Conservation (phyloP, 2,797 vertebrate genomes). For the Malurus leucopterus region DNA sequence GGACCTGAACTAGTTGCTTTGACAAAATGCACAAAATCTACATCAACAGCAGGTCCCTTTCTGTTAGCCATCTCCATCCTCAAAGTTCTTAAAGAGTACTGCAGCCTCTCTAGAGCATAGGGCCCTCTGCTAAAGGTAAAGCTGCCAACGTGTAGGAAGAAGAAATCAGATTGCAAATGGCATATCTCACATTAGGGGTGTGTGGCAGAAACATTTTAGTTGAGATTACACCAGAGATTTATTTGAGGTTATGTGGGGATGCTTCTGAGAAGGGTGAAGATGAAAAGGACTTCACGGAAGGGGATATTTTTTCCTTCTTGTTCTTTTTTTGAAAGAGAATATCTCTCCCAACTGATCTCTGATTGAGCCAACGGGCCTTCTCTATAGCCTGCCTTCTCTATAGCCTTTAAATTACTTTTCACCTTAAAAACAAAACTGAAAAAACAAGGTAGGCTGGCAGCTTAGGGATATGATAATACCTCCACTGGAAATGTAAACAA, state of each 20-base stretch:
- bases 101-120: not conserved
- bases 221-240: not conserved
- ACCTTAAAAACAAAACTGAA: not conserved
- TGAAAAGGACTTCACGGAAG: not conserved
- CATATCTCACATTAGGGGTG: rapidly evolving
- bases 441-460: conserved; percentile 1
- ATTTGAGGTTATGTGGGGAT: rapidly evolving
- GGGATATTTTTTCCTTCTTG: not conserved
- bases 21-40: not conserved
- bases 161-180: not conserved
- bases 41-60: not conserved
- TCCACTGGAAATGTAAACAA: conserved; percentile 18
- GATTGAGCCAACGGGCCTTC: not conserved
- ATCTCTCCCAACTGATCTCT: not conserved
- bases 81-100: not conserved
- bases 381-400: not conserved
- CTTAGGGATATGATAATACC: conserved; percentile 11
- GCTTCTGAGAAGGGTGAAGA: not conserved
- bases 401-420: conserved; percentile 22
- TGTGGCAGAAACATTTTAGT: not conserved
- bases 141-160: not conserved
- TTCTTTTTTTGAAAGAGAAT: not conserved
- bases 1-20: not conserved
- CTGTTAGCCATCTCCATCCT: not conserved
- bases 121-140: not conserved